Base-by-base conservation (phyloP, 2,888 invertebrate species). In the Melikaiella ostensackeni region DNA sequence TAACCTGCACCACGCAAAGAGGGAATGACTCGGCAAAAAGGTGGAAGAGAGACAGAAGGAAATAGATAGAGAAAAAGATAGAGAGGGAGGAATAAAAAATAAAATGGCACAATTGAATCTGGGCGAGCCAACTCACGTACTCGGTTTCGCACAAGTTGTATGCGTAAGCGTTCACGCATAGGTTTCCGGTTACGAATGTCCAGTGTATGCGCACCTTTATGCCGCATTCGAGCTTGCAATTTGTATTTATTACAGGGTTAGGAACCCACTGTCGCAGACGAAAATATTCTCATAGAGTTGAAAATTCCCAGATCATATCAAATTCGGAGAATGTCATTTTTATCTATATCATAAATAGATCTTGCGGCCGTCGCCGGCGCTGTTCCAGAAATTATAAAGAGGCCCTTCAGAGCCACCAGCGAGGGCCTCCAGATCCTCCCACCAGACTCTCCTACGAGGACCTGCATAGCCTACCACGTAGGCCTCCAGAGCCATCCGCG, bases 51-150 rank as follows among this genome's bases (percentile, higher is more conserved):
- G 19, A 66, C 3, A 46, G 16, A 42, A 27, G 46, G 3, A 66
- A 46, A 55, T 9, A 19, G n/a, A 55, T 55, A 66, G 66, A 50
- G 70, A 70, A 30, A 50, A 13, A 21, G 70, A 33, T 11, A 63
- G 62, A 33, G 33, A 35, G 63, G 63, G 63, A 35, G 63, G 35
- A 35, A 11, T 35, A 63, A n/a, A 63, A 70, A 70, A 70, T 70
- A 50, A 50, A 55, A 70, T 70, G 30, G 70, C 50, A 70, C 70
- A 70, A 70, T 70, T 70, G 70, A 70, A 70, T 70, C 50, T 70
- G 70, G 70, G 70, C 33, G 50, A 50, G 50, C 50, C 70, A 70
- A 70, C 70, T 50, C 30, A 70, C 50, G n/a, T 70, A 70, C 6
- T 59, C 66, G 19, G 7, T 46, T 46, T 27, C 9, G 27, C 6